These are phyloP conservation scores for Micromussa lordhowensis DNA, from an alignment of 92 coral and sea anemone species.

Conservation along the genomic window DNA sequence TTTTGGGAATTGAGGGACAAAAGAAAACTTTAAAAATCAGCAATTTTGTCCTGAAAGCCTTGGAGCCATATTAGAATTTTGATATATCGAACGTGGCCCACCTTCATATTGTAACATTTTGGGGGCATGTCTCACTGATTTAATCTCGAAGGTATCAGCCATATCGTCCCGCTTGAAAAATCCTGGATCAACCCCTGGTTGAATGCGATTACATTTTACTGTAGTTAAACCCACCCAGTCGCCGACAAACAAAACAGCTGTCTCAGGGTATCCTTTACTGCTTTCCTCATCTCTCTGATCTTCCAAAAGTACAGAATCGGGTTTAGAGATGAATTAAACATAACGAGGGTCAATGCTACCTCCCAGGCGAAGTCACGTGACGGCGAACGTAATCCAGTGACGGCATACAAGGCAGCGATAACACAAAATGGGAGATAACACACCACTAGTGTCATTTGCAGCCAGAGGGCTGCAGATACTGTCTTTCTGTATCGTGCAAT, in stretches of 20 bases:
- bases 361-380: slow-evolving; percentile 6
- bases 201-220: too few relatives aligned
- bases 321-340: not conserved
- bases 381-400: slow-evolving; percentile 4
- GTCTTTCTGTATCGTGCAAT: not conserved
- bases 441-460: not conserved
- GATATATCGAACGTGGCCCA: too few relatives aligned
- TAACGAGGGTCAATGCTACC: not conserved
- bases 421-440: slow-evolving; percentile 7
- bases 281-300: slow-evolving; percentile 4
- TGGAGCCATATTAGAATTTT: too few relatives aligned
- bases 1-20: too few relatives aligned
- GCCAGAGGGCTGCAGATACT: not conserved
- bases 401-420: not conserved
- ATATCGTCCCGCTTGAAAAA: too few relatives aligned
- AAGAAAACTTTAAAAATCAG: too few relatives aligned
- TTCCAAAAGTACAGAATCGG: slow-evolving; percentile 16
- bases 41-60: too few relatives aligned
- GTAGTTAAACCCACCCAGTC: too few relatives aligned
- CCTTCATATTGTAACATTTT: too few relatives aligned
- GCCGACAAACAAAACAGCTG: not conserved
- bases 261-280: not conserved
- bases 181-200: too few relatives aligned
- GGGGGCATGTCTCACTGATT: too few relatives aligned
- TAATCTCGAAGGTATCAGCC: too few relatives aligned